A percentile compares a stretch with the other conserved stretches of the same genome.
Evolutionary conservation across 2,113 vertebrate genomes (phyloP).

Genomic region (Melozone crissalis): DNA sequence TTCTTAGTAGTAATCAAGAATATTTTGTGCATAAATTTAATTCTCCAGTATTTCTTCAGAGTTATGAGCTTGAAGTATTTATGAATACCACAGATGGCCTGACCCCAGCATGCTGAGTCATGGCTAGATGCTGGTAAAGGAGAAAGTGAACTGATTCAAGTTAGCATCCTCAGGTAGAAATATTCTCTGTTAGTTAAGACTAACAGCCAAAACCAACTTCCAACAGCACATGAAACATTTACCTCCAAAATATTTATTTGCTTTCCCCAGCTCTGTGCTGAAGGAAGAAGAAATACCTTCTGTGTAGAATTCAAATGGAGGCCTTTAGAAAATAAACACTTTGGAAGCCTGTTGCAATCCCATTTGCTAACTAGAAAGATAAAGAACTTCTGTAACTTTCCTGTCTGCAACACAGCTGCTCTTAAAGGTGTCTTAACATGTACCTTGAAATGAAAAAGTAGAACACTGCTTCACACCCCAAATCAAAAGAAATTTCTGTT

Average conservation of each 20-base stretch:
- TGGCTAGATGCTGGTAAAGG: neutral
- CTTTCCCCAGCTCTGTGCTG: neutral
- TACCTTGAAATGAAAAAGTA: neutral
- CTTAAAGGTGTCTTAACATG: neutral
- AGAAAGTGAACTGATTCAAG: neutral
- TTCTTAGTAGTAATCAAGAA: neutral
- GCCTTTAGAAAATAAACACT: neutral
- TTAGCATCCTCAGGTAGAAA: conserved; percentile 1
- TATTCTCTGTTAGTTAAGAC: conserved; percentile 2
- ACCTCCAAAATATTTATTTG: neutral
- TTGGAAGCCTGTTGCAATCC: neutral
- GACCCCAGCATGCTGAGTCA: neutral
- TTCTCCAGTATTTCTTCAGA: neutral
- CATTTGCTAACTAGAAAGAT: neutral
- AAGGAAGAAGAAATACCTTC: neutral
- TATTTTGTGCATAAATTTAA: neutral
- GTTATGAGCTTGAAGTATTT: neutral
- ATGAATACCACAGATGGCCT: neutral
- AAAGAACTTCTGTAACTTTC: neutral
- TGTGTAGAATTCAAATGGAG: neutral
- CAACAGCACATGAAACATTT: neutral
- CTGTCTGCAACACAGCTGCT: neutral
- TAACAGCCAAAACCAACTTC: neutral
- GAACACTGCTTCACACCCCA: fast-evolving
- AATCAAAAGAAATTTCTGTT: neutral